Percentiles rank a stretch among this genome's conserved stretches.
Evolutionary conservation across 2,797 vertebrate species (phyloP).

Genomic region (Chromis chromis): DNA sequence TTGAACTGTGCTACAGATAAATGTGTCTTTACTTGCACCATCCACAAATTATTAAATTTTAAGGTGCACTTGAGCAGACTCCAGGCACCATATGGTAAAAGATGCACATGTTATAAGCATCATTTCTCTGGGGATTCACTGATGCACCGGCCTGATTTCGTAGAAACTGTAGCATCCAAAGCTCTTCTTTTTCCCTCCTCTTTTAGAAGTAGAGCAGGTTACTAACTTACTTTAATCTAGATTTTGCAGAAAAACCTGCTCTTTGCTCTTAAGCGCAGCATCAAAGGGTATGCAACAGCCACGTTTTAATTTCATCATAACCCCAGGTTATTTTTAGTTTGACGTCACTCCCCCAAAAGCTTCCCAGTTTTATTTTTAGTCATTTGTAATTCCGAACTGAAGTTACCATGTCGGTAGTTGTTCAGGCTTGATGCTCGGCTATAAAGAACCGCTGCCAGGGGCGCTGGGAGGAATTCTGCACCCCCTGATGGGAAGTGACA

Average conservation of each 20-base stretch:
- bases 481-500: constrained; percentile 71
- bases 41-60: constrained; percentile 21
- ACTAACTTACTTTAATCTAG: constrained; percentile 18
- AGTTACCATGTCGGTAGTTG: constrained; percentile 28
- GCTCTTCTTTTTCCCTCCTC: background rate
- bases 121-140: constrained; percentile 49
- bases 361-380: constrained; percentile 9
- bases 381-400: constrained; percentile 28
- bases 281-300: constrained; percentile 13
- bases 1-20: constrained; percentile 17
- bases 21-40: background rate
- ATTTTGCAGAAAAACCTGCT: constrained; percentile 29
- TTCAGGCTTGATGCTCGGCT: constrained; percentile 40
- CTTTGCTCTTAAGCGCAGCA: constrained; percentile 23
- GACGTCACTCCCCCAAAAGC: background rate
- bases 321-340: constrained; percentile 23
- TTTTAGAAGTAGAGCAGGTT: constrained; percentile 41
- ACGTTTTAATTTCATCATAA: constrained; percentile 27
- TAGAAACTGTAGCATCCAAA: constrained; percentile 10
- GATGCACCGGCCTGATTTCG: constrained; percentile 50
- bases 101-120: constrained; percentile 52
- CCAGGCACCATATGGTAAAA: constrained; percentile 46
- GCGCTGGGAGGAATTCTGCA: constrained; percentile 65
- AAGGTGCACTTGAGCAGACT: constrained; percentile 15
- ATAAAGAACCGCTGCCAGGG: constrained; percentile 65